A percentile compares a stretch with the other conserved stretches of the same genome.
phyloP scores from a whole-genome alignment of 2,113 vertebrate genomes.

The Cynocephalus volans region DNA sequence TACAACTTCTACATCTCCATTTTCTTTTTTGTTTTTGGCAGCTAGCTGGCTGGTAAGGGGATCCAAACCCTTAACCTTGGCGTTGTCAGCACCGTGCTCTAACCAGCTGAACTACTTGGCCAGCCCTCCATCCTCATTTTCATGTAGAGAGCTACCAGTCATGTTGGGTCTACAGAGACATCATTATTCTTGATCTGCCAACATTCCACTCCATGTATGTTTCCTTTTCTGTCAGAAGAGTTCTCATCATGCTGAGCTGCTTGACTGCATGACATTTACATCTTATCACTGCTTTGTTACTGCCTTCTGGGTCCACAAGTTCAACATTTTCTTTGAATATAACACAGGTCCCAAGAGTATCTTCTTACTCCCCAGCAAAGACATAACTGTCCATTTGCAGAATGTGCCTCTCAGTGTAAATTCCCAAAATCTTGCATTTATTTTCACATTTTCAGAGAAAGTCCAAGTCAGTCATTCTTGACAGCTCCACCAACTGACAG shows the following conservation, averaged over 20 bases:
- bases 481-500: constrained; percentile 92
- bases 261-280: constrained; percentile 96
- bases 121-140: constrained; percentile 82
- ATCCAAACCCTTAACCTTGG: no score
- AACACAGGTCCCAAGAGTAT: constrained; percentile 95
- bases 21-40: no score
- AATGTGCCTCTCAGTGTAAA: constrained; percentile 96
- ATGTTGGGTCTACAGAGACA: constrained; percentile 88
- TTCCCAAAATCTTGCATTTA: constrained; percentile 97
- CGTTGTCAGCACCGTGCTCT: no score
- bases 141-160: constrained; percentile 89
- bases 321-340: constrained; percentile 94
- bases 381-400: constrained; percentile 97
- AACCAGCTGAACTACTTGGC: no score
- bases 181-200: constrained; percentile 91
- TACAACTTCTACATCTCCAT: no score
- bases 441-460: constrained; percentile 94
- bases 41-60: no score
- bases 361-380: constrained; percentile 98
- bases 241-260: constrained; percentile 97
- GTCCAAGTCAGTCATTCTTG: constrained; percentile 96
- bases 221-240: constrained; percentile 96
- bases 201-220: constrained; percentile 91
- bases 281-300: constrained; percentile 90
- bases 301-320: constrained; percentile 88